Evolutionary conservation across 2,113 vertebrate species (phyloP), one percentile per base, ranked within the genome.

Genomic region (Zosterops lateralis): DNA sequence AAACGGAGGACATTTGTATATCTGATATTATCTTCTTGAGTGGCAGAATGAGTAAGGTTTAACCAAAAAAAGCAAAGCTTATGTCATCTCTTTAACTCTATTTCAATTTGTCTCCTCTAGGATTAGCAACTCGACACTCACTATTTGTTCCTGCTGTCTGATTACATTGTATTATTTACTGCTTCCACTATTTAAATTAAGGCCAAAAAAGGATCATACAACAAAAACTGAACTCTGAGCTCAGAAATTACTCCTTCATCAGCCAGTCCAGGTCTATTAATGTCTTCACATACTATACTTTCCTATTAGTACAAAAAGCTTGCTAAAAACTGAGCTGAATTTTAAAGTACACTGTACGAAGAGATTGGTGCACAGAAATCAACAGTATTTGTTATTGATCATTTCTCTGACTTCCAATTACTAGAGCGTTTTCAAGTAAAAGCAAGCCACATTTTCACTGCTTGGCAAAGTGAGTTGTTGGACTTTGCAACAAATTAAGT

Each of bases 241-340:
- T 71, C 29, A 67, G 70, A 57, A 81, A 74, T 71, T 74, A 18
- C 10, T 71, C 3, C 4, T 90, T 86, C 10, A 5, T 17, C 20
- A 74, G 29, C 5, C 1, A 2, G 54, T 64, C 6, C 40, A 75
- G 25, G 6, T 45, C 21, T 45, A 29, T 54, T 32, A 24, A 38
- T 29, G 5, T 58, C 84, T 84, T 67, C 21, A 64, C 0, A 0
- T 44, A 64, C 12, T 18, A 24, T 20, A 36, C 1, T 82, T 62
- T 34, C 84, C 7, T 60, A 8, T 26, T 47, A 51, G 7, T 56
- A 47, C 14, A 64, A 88, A 70, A 6, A 45, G n/a, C 40, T 14
- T 72, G 20, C 14, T 75, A 60, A 82, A 91, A 60, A 16, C 7
- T 44, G 18, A 82, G 32, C 10, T 82, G 40, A 47, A 71, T 44